Evolutionary conservation across 2,888 invertebrate species (phyloP).

Genomic region (Drosophila lutescens): DNA sequence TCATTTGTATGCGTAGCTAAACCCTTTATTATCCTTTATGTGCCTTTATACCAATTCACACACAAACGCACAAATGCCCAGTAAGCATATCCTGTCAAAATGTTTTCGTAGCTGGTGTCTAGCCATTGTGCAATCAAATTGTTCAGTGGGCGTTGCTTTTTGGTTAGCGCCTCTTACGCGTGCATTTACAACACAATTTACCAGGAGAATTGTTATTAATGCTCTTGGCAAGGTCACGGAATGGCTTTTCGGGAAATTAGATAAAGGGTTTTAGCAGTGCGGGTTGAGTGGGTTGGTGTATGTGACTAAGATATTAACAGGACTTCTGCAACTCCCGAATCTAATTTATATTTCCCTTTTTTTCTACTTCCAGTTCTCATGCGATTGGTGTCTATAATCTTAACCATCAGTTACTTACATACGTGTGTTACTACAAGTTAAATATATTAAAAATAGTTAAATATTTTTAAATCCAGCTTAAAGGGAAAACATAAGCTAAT

Average conservation of each 20-base stretch:
- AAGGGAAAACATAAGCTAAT: constrained; percentile 1
- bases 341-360: constrained; percentile 18
- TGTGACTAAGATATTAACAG: constrained; percentile 28
- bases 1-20: constrained; percentile 41
- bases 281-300: not conserved
- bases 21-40: constrained; percentile 58
- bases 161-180: constrained; percentile 50
- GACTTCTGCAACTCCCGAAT: constrained; percentile 1
- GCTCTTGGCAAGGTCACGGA: constrained; percentile 41
- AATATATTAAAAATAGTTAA: constrained; percentile 12
- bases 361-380: constrained; percentile 49
- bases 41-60: constrained; percentile 14
- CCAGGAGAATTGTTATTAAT: constrained; percentile 39
- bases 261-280: constrained; percentile 6
- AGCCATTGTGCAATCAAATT: constrained; percentile 57
- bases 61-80: constrained; percentile 21
- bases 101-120: constrained; percentile 44
- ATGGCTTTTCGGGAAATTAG: constrained; percentile 32
- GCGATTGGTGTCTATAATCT: constrained; percentile 45
- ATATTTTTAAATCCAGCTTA: constrained; percentile 25
- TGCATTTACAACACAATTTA: constrained; percentile 61
- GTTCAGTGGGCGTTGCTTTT: constrained; percentile 35
- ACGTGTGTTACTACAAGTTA: constrained; percentile 20
- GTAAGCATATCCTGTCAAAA: constrained; percentile 38
- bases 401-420: constrained; percentile 25